Percentiles rank a stretch among this genome's conserved stretches.
Conservation (phyloP, 1,140 invertebrate species). For the Dryas iulia region DNA sequence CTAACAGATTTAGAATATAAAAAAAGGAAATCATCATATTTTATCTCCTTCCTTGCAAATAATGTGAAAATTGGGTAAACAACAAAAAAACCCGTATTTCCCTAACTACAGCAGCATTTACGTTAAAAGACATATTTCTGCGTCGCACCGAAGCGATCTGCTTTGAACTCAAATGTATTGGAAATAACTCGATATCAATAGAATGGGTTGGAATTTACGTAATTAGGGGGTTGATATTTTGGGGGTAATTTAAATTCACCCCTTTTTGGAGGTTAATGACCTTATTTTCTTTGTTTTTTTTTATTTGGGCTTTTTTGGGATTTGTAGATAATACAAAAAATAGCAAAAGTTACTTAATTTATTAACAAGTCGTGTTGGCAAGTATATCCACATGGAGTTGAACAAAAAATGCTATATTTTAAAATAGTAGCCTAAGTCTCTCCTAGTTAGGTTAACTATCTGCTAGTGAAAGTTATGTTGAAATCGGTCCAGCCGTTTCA, state of each 20-base stretch:
- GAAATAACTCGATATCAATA: conserved; percentile 11
- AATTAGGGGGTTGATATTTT: conserved; percentile 2
- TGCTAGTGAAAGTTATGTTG: no score
- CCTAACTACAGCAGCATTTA: background rate
- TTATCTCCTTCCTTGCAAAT: background rate
- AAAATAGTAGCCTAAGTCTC: no score
- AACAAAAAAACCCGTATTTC: background rate
- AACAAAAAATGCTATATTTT: no score
- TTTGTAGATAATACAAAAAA: no score
- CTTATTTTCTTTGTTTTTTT: background rate
- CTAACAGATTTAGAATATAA: no score
- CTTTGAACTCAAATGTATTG: conserved; percentile 5
- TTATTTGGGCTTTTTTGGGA: background rate
- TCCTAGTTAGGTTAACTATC: no score
- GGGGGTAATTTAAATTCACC: background rate
- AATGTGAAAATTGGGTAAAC: background rate
- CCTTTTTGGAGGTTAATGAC: background rate
- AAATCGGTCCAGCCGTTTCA: no score
- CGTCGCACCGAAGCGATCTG: background rate
- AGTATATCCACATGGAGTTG: background rate
- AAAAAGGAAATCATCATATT: no score
- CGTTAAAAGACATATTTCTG: background rate
- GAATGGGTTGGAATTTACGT: conserved; percentile 11
- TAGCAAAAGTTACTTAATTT: background rate
- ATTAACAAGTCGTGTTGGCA: background rate